A percentile compares a stretch with the other conserved stretches of the same genome.
Evolutionary conservation across 2,113 vertebrate genomes (phyloP).

Genomic region (Pseudois nayaur): DNA sequence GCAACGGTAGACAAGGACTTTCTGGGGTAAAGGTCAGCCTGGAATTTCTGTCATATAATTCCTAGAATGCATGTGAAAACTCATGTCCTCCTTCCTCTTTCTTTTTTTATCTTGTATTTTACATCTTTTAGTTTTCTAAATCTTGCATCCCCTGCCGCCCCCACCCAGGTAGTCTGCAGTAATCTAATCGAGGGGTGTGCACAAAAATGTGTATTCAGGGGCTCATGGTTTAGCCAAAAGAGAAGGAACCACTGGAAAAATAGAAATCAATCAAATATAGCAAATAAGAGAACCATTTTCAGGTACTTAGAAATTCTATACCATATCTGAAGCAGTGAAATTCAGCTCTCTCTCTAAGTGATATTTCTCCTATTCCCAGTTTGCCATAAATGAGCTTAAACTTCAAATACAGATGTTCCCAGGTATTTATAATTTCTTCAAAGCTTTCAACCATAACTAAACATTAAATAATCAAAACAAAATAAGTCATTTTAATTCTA

Average conservation of each 20-base stretch:
- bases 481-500: neutral
- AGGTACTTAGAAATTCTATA: neutral
- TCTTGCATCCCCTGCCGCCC: rapidly evolving
- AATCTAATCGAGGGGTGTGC: neutral
- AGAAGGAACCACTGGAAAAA: neutral
- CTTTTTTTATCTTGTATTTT: neutral
- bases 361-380: neutral
- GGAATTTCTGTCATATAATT: neutral
- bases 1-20: neutral
- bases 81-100: neutral
- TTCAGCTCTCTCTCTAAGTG: constrained; percentile 1
- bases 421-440: neutral
- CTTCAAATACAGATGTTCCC: neutral
- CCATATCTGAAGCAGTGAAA: neutral
- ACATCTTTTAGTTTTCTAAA: neutral
- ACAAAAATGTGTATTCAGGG: neutral
- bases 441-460: neutral
- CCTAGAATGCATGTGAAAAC: neutral
- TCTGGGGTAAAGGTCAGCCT: neutral
- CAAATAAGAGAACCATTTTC: neutral
- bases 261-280: neutral
- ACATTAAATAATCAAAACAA: neutral
- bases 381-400: neutral
- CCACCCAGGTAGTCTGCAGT: neutral
- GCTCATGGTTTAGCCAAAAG: neutral